Evolutionary conservation across 2,888 invertebrate species (phyloP).

Genomic region (Caenorhabditis imperialis): DNA sequence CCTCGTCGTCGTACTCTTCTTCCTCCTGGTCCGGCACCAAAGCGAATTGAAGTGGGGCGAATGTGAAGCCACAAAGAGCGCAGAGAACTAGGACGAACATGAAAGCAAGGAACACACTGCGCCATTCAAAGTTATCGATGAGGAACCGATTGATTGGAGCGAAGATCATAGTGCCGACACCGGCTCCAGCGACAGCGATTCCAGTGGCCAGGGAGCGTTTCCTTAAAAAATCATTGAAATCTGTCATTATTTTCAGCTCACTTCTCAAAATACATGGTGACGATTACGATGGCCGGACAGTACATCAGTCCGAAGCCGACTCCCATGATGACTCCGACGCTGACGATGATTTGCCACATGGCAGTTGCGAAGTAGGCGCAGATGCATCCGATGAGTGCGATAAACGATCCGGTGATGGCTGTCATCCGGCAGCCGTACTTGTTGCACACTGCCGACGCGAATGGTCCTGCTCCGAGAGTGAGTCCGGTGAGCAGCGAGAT

Average conservation of each 20-base stretch:
- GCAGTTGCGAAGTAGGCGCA: conserved; percentile 88
- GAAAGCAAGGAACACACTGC: conserved; percentile 88
- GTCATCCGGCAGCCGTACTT: conserved; percentile 92
- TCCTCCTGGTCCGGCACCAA: conserved; percentile 67
- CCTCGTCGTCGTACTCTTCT: conserved; percentile 16
- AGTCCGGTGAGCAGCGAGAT: conserved; percentile 93
- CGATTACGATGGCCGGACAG: conserved; percentile 95
- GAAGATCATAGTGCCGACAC: conserved; percentile 93
- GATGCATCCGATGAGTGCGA: conserved; percentile 85
- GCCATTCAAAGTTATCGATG: conserved; percentile 86
- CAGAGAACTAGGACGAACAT: conserved; percentile 91
- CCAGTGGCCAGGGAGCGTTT: conserved; percentile 92
- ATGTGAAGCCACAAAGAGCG: conserved; percentile 90
- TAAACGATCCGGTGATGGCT: conserved; percentile 88
- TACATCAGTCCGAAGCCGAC: conserved; percentile 96
- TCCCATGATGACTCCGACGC: conserved; percentile 91
- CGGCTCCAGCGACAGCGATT: conserved; percentile 94
- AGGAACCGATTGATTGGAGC: conserved; percentile 83
- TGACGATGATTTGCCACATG: conserved; percentile 89
- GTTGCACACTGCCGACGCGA: conserved; percentile 94
- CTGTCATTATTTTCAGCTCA: conserved; percentile 80
- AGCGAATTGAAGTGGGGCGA: conserved; percentile 84
- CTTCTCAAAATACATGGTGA: conserved; percentile 96
- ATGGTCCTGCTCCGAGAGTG: conserved; percentile 89
- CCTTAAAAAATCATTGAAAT: conserved; percentile 15